phyloP scores from a whole-genome alignment of 1,140 invertebrate species.

The Batillaria attramentaria region DNA sequence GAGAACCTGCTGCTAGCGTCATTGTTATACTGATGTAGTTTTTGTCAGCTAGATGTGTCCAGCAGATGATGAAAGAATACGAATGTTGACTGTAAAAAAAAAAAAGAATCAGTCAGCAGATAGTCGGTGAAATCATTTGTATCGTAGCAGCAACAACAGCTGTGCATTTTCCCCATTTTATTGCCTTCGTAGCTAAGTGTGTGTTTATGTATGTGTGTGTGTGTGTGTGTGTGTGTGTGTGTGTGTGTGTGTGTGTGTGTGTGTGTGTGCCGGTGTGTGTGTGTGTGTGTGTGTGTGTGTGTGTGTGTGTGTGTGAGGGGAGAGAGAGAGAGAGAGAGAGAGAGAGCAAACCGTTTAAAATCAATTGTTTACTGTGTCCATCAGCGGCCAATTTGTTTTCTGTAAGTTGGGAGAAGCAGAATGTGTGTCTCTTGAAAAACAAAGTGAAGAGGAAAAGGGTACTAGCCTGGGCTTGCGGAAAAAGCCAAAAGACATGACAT shows the following conservation, averaged over 20 bases:
- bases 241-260: conserved; percentile 7
- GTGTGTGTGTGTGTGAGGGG: conserved; percentile 11
- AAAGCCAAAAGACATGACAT: too few species aligned
- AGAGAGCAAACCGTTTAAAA: too few species aligned
- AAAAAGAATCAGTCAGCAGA: neutral
- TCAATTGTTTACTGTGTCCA: too few species aligned
- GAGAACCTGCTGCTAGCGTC: neutral
- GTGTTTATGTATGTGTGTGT: neutral
- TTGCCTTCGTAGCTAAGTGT: neutral
- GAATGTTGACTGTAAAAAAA: neutral
- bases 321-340: too few species aligned
- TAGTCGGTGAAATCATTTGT: neutral
- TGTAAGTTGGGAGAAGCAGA: too few species aligned
- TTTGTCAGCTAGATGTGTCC: neutral
- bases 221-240: conserved; percentile 14
- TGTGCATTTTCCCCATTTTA: neutral
- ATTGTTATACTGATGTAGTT: neutral
- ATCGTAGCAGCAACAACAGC: neutral
- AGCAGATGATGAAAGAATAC: neutral
- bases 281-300: conserved; percentile 10
- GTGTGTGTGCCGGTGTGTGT: conserved; percentile 2
- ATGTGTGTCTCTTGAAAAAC: too few species aligned
- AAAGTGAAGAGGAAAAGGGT: too few species aligned
- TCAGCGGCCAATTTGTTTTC: too few species aligned
- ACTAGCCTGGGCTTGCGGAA: too few species aligned